Evolutionary conservation across 2,797 vertebrate genomes (phyloP).

Genomic region (Jordanella pulchra): DNA sequence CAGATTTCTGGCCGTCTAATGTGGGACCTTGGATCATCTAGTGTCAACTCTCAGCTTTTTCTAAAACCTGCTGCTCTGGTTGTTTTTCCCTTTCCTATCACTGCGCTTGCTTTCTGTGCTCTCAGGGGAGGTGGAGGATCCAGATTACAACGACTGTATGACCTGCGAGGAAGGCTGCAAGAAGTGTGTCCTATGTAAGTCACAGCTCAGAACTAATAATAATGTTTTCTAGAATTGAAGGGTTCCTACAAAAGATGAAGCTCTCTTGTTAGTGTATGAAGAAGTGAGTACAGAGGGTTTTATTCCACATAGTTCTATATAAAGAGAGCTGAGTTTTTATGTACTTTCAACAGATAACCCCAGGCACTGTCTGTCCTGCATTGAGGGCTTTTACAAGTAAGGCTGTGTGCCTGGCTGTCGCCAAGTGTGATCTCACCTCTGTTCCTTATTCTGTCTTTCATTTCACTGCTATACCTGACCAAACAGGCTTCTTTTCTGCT

Average conservation of each 20-base stretch:
- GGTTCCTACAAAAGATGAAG: not conserved
- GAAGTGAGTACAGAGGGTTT: conserved; percentile 22
- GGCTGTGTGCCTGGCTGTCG: conserved; percentile 68
- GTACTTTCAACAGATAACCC: conserved; percentile 86
- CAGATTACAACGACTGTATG: conserved; percentile 85
- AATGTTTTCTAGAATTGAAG: conserved; percentile 21
- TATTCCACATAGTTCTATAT: conserved; percentile 25
- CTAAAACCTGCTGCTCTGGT: not conserved
- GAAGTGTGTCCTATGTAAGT: conserved; percentile 87
- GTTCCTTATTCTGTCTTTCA: conserved; percentile 37
- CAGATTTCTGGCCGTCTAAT: not conserved
- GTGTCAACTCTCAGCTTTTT: conserved; percentile 1
- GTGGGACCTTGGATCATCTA: conserved; percentile 20
- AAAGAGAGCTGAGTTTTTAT: conserved; percentile 58
- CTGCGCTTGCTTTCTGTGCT: conserved; percentile 12
- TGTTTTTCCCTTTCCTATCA: conserved; percentile 3
- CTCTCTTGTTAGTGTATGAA: conserved; percentile 21
- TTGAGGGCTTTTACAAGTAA: conserved; percentile 90
- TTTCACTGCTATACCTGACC: conserved; percentile 29
- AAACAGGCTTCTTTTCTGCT: conserved; percentile 31
- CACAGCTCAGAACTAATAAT: conserved; percentile 1
- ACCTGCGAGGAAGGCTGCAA: conserved; percentile 89
- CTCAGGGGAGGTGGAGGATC: conserved; percentile 87
- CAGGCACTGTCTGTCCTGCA: conserved; percentile 85
- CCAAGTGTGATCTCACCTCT: conserved; percentile 59